Conservation (phyloP, 2,113 vertebrate genomes). For the Gracilinanus agilis region DNA sequence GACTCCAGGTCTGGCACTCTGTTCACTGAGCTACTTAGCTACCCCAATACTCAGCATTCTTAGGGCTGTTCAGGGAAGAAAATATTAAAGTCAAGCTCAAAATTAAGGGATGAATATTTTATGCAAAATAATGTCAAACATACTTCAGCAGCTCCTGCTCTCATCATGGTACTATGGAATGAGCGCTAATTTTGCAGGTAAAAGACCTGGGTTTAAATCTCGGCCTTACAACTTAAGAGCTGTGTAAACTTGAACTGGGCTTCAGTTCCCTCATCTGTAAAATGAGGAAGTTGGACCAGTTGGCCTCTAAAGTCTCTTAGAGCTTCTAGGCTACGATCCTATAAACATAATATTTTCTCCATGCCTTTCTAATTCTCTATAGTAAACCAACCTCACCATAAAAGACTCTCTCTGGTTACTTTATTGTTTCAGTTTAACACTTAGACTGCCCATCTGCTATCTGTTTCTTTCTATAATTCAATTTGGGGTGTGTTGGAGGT, state of each 20-base stretch:
- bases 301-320: neutral
- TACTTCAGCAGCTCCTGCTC: neutral
- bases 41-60: neutral
- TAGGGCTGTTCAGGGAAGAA: neutral
- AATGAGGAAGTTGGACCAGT: neutral
- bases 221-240: rapidly evolving
- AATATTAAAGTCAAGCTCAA: neutral
- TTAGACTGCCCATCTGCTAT: neutral
- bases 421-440: neutral
- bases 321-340: neutral
- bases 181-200: neutral
- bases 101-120: neutral
- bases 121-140: neutral
- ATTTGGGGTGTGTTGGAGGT: no score
- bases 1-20: no score
- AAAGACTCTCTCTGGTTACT: neutral
- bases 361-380: neutral
- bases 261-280: neutral
- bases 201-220: neutral
- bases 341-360: neutral
- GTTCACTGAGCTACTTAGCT: no score
- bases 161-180: neutral
- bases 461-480: neutral
- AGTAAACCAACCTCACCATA: neutral
- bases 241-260: neutral